Evolutionary conservation across 2,113 vertebrate species (phyloP), one percentile per base, ranked within the genome.

Genomic region (Microcebus murinus): DNA sequence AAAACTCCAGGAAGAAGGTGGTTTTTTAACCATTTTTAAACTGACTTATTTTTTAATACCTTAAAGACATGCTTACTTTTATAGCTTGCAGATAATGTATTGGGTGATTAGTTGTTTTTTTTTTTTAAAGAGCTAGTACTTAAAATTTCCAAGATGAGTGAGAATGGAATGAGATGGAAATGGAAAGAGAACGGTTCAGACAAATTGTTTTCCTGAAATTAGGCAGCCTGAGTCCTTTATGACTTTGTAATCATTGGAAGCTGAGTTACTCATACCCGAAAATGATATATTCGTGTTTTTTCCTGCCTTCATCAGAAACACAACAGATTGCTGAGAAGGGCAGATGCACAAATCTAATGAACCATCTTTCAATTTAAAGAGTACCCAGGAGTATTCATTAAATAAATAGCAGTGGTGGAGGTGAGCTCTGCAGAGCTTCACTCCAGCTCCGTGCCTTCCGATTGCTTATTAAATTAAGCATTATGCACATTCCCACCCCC

Each of bases 321-420:
- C 97, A 94, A 93, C 94, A 98, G 97, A 98, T 97, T 98, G 98
- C 98, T 98, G 98, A 98, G 94, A 92, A 98, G 95, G 97, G 97
- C 98, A 97, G 98, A 98, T 97, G 97, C 98, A 97, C 98, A 91
- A 93, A 96, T 95, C 97, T 98, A 98, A 98, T 97, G 97, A 98
- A 98, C 96, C 50, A 96, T 98, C 97, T 96, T 98, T 98, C 98
- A 98, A 94, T 97, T 98, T 98, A 98, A 96, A 97, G 96, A 98
- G 98, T 17, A 29, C 98, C 98, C 98, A 97, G 97, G 98, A 98
- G 98, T 98, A 93, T 98, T 98, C 98, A 98, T 98, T 98, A 98
- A 98, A 97, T 98, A 97, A 98, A 97, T 98, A 97, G 98, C 91
- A 71, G 77, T 77, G 55, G 96, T 96, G 95, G 97, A 98, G 96